Percentiles rank a stretch among this genome's conserved stretches.
These are phyloP conservation scores for Salticus scenicus DNA, from an alignment of 2,888 invertebrate genomes.

Conservation along the genomic window DNA sequence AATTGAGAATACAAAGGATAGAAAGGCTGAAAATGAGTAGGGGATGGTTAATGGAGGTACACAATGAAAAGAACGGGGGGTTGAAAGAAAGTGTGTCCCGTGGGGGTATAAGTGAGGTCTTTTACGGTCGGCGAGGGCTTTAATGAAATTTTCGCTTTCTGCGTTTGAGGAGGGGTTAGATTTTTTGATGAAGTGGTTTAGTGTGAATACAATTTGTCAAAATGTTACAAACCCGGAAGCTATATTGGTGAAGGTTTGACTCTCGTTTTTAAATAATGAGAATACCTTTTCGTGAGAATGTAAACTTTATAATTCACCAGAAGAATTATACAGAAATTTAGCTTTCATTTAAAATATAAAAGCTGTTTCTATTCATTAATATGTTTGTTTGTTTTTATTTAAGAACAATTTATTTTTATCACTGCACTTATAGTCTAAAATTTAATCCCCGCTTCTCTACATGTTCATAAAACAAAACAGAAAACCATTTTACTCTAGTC, in stretches of 20 bases:
- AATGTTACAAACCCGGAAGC: background rate
- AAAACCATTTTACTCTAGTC: too few species aligned
- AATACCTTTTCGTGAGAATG: too few species aligned
- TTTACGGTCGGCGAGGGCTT: background rate
- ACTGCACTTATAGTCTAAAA: too few species aligned
- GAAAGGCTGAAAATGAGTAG: background rate
- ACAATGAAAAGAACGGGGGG: slow-evolving; percentile 6
- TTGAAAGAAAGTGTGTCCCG: background rate
- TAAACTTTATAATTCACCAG: too few species aligned
- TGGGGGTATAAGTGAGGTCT: background rate
- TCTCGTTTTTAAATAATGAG: too few species aligned
- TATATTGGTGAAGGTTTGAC: background rate
- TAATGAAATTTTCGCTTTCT: slow-evolving; percentile 20
- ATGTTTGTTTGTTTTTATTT: too few species aligned
- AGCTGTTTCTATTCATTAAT: too few species aligned
- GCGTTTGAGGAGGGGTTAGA: background rate
- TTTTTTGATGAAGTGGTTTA: background rate
- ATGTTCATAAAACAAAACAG: too few species aligned
- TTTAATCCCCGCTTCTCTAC: too few species aligned
- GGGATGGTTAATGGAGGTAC: slow-evolving; percentile 43
- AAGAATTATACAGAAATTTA: too few species aligned
- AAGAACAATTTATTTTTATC: too few species aligned
- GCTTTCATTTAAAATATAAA: too few species aligned
- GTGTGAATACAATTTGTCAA: slow-evolving; percentile 13
- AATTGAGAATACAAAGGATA: slow-evolving; percentile 46